Percentiles rank a stretch among this genome's conserved stretches.
phyloP scores from a whole-genome alignment of 2,888 invertebrate species.

The Celastrina argiolus region DNA sequence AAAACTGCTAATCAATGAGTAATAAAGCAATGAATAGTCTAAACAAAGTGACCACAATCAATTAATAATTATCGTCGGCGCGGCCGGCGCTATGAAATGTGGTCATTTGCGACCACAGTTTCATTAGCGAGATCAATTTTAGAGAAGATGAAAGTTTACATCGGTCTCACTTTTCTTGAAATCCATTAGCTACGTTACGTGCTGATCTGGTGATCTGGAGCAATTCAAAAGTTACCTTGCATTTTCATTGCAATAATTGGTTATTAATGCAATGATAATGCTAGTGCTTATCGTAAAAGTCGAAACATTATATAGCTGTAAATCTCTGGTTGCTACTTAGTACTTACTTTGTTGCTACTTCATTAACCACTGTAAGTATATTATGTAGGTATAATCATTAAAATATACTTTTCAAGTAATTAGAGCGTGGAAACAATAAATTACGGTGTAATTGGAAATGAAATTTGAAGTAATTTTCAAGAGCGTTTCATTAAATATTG shows the following conservation, averaged over 20 bases:
- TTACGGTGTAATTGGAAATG: slow-evolving; percentile 7
- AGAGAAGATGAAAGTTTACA: slow-evolving; percentile 37
- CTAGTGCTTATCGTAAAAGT: background rate
- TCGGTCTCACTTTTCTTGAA: slow-evolving; percentile 44
- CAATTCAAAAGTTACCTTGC: slow-evolving; percentile 16
- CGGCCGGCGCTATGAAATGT: slow-evolving; percentile 6
- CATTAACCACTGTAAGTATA: background rate
- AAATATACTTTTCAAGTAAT: slow-evolving; percentile 13
- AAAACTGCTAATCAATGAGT: background rate
- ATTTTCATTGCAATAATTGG: no score
- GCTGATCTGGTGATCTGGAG: slow-evolving; percentile 30
- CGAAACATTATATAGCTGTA: background rate
- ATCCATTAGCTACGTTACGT: slow-evolving; percentile 36
- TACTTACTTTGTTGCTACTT: background rate
- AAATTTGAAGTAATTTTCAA: slow-evolving; percentile 4
- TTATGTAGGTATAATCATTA: background rate
- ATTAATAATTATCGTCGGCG: background rate
- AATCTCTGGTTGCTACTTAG: no score
- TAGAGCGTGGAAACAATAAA: slow-evolving; percentile 17
- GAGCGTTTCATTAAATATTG: no score
- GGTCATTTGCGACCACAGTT: slow-evolving; percentile 22
- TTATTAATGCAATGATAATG: slow-evolving; percentile 7
- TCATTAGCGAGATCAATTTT: slow-evolving; percentile 8
- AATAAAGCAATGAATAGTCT: background rate
- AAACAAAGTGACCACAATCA: background rate